phyloP scores from a whole-genome alignment of 2,888 invertebrate species.

The Acrocyrtus sp. region DNA sequence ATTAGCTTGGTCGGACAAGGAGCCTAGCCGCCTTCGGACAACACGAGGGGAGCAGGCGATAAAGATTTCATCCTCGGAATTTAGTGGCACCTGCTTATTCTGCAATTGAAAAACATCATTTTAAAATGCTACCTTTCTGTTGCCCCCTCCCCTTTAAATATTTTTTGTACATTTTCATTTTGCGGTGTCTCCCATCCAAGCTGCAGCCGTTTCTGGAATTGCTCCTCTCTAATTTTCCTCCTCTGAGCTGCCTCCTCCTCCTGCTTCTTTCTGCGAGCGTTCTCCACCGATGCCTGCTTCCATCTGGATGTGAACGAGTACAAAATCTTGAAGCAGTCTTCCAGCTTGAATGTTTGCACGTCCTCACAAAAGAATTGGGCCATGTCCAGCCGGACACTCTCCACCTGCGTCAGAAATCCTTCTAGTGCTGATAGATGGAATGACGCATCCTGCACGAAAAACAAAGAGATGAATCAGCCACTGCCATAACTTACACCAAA shows the following conservation, averaged over 20 bases:
- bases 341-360: conserved; percentile 85
- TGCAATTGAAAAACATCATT: conserved; percentile 11
- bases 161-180: conserved; percentile 39
- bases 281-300: conserved; percentile 84
- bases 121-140: too few species aligned
- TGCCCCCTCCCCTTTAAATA: neutral
- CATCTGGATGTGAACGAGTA: conserved; percentile 89
- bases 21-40: conserved; percentile 75
- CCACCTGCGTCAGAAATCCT: conserved; percentile 84
- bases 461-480: neutral
- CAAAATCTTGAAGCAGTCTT: conserved; percentile 92
- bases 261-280: conserved; percentile 81
- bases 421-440: conserved; percentile 81
- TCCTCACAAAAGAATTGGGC: conserved; percentile 97
- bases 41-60: conserved; percentile 76
- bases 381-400: conserved; percentile 80
- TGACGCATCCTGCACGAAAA: conserved; percentile 75
- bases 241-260: conserved; percentile 88
- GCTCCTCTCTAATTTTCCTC: conserved; percentile 79
- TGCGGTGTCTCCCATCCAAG: conserved; percentile 63
- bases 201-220: conserved; percentile 60
- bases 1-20: conserved; percentile 70
- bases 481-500: too few species aligned
- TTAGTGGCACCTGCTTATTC: conserved; percentile 68
- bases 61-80: conserved; percentile 74